These are phyloP conservation scores for Tichodroma muraria DNA, from an alignment of 2,113 vertebrate genomes.

Conservation along the genomic window DNA sequence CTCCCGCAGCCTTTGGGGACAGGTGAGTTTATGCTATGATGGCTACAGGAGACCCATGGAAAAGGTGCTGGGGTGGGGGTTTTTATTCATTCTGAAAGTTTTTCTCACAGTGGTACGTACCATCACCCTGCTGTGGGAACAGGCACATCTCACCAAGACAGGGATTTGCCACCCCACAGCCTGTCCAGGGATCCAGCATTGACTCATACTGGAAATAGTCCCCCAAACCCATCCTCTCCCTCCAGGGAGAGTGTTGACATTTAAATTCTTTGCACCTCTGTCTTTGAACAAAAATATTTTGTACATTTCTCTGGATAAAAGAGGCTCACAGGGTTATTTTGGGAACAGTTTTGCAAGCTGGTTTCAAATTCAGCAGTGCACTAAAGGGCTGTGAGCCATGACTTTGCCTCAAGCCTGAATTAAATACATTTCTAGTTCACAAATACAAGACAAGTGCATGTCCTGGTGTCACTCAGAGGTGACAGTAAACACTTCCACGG, in stretches of 20 bases:
- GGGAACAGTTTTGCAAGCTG: neutral
- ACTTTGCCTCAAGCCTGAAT: constrained; percentile 30
- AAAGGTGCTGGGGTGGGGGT: neutral
- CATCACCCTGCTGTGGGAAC: neutral
- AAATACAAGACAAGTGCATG: neutral
- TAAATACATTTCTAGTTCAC: neutral
- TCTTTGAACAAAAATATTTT: neutral
- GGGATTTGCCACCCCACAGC: neutral
- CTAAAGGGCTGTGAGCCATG: neutral
- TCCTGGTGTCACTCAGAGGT: neutral
- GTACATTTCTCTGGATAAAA: neutral
- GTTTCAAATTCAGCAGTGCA: neutral
- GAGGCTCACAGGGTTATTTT: neutral
- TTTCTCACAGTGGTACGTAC: neutral
- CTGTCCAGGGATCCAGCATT: neutral
- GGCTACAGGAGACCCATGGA: neutral
- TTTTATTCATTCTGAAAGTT: neutral
- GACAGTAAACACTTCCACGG: neutral
- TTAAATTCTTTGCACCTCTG: neutral
- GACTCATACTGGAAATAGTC: rapidly evolving
- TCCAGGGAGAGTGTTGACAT: neutral
- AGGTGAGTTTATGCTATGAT: rapidly evolving
- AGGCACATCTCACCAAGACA: rapidly evolving
- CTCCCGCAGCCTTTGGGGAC: neutral
- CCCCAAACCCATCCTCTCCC: neutral